Evolutionary conservation across 2,113 vertebrate species (phyloP), one percentile per base, ranked within the genome.

Genomic region (Misgurnus anguillicaudatus): DNA sequence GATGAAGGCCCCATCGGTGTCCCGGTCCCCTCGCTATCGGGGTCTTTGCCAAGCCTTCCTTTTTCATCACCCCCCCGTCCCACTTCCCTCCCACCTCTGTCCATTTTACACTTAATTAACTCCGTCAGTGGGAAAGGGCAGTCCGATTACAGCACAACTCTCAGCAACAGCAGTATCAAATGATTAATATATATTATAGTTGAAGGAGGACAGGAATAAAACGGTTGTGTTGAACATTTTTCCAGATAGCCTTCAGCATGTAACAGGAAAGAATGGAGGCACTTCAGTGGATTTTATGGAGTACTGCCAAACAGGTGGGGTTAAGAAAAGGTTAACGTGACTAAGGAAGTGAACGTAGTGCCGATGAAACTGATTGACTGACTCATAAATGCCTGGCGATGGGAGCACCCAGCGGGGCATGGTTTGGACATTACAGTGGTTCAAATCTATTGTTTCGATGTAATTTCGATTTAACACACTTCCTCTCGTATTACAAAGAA

Each of bases 81-180:
- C 21, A 39, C 45, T 57, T 73, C 48, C 38, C 57, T 62, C 63
- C 38, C 58, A 75, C 60, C 79, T 78, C 51, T 65, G 76, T 72
- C 69, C 75, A 75, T 86, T 82, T 77, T 83, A 72, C 76, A 83
- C 73, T 80, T 86, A 80, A 86, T 86, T 86, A 86, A 67, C 82
- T 86, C 64, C 42, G 69, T 39, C 76, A 68, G 80, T 75, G 57
- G 36, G 58, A 86, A 82, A 83, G 84, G 86, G 75, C 61, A 75
- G 69, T 62, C 31, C 24, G 72, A 78, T 81, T 79, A 84, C 80
- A 79, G 63, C 24, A 11, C 36, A 10, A 67, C 61, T 68, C 60
- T 21, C 60, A 75, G 57, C 79, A 61, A 62, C 73, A 55, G 36
- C 39, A 48, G 77, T 60, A 72, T 65, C 60, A 71, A 21, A 63